Conservation (phyloP, 2,113 vertebrate species). For the Pseudonaja textilis region DNA sequence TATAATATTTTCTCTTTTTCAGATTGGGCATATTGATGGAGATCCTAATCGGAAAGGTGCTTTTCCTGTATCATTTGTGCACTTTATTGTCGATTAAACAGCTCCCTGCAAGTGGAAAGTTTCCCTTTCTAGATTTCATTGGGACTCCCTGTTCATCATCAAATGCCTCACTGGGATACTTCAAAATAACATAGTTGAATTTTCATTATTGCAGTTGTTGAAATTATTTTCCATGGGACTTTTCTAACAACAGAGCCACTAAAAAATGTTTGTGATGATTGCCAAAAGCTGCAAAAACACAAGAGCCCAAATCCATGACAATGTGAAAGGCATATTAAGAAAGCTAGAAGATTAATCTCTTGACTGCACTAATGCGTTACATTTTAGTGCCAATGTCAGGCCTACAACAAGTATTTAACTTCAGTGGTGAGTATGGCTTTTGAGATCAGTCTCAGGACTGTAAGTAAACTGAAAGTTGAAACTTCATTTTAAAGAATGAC, state of each 20-base stretch:
- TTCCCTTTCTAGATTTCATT: conserved; percentile 50
- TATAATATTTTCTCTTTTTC: conserved; percentile 54
- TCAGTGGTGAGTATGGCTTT: background rate
- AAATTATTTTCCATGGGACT: conserved; percentile 59
- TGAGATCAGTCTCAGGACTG: background rate
- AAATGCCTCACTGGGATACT: conserved; percentile 45
- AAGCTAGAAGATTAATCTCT: background rate
- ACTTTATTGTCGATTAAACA: conserved; percentile 90
- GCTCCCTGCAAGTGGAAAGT: conserved; percentile 55
- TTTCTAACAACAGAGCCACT: conserved; percentile 23
- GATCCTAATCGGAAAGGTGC: conserved; percentile 84
- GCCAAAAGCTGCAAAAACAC: conserved; percentile 48
- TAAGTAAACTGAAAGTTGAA: background rate
- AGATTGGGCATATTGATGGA: conserved; percentile 92
- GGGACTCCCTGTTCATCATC: conserved; percentile 39
- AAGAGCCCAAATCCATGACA: background rate
- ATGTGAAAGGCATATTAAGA: conserved; percentile 5
- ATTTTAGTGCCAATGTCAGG: background rate
- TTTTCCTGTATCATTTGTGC: conserved; percentile 94
- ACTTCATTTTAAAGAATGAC: background rate
- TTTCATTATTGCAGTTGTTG: conserved; percentile 34
- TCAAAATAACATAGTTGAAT: conserved; percentile 46
- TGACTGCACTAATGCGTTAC: background rate
- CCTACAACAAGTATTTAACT: background rate
- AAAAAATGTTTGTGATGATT: conserved; percentile 61